These are phyloP conservation scores for Spodoptera exigua DNA, from an alignment of 2,888 invertebrate genomes.

Conservation along the genomic window DNA sequence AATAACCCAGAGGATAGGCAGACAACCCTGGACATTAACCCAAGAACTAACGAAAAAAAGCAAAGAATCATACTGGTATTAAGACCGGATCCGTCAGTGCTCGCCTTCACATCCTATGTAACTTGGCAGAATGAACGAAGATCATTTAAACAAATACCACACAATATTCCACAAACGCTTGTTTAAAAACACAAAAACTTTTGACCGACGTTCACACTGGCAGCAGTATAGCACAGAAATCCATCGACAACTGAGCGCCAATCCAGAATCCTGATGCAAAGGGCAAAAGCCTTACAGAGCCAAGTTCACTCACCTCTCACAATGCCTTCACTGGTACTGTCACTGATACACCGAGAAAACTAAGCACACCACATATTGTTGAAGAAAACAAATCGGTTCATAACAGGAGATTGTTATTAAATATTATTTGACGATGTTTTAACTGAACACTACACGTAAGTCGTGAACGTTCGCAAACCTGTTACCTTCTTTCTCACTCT, in stretches of 20 bases:
- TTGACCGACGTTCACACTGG: conserved; percentile 24
- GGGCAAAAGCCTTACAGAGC: conserved; percentile 73
- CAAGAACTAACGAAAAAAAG: conserved; percentile 40
- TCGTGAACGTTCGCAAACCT: conserved; percentile 72
- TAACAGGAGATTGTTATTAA: conserved; percentile 78
- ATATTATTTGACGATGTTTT: conserved; percentile 75
- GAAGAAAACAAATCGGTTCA: conserved; percentile 62
- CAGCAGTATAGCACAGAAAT: conserved; percentile 43
- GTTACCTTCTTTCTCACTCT: conserved; percentile 83
- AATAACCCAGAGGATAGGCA: neutral
- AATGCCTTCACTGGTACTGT: conserved; percentile 61
- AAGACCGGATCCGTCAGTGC: conserved; percentile 42
- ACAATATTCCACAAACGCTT: neutral
- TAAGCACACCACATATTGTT: conserved; percentile 65
- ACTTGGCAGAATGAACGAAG: neutral
- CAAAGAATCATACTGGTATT: conserved; percentile 37
- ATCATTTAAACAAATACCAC: neutral
- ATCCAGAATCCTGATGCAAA: conserved; percentile 67
- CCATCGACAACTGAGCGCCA: conserved; percentile 42
- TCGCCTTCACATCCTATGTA: conserved; percentile 11
- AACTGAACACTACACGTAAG: conserved; percentile 70
- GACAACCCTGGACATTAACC: conserved; percentile 33
- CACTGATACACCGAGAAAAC: conserved; percentile 66
- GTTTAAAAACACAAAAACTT: conserved; percentile 1
- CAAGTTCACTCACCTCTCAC: conserved; percentile 81